Base-by-base conservation (phyloP, 2,113 vertebrate species). In the Mesitornis unicolor region DNA sequence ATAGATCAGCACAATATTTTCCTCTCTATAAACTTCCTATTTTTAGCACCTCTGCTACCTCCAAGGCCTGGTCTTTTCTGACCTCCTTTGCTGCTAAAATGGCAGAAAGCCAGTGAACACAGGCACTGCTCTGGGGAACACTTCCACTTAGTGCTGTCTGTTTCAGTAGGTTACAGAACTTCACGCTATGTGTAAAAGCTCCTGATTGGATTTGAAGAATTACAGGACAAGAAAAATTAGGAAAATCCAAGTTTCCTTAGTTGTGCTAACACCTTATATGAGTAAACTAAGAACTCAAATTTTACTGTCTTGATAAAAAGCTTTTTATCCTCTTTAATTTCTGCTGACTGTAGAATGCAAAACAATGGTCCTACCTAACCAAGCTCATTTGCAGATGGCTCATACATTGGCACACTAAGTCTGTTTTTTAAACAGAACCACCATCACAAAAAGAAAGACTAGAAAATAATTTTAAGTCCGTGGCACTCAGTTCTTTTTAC, bases 31-130 rank as follows among this genome's bases (percentile, higher is more conserved):
- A 21, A n/a, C 15, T 13, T 60, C 22, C 73, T 91, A 75, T 83
- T 96, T 95, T 95, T 94, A 93, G 89, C 40, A 47, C 6, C 22
- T 73, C 51, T 54, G 40, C 56, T 60, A 51, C 61, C 57, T 71
- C 82, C 35, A 76, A 83, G 68, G 67, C 18, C 88, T 57, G 35
- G 45, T 69, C 50, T 80, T 69, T 69, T 54, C 54, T 57, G 76
- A 76, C 57, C 24, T 57, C 87, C 22, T 71, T 71, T 68, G 31
- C 48, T 64, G 75, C 75, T 74, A 21, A 71, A 68, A n/a, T 45
- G 61, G 64, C 82, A 84, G 18, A 8, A 20, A 77, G 56, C 54
- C 87, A 84, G 68, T 0, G 19, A 85, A 43, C 6, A 14, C 13
- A 51, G 7, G 59, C 45, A 50, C 28, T 77, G 83, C 68, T 84